phyloP scores from a whole-genome alignment of 2,113 vertebrate genomes.

The Artemisiospiza belli region DNA sequence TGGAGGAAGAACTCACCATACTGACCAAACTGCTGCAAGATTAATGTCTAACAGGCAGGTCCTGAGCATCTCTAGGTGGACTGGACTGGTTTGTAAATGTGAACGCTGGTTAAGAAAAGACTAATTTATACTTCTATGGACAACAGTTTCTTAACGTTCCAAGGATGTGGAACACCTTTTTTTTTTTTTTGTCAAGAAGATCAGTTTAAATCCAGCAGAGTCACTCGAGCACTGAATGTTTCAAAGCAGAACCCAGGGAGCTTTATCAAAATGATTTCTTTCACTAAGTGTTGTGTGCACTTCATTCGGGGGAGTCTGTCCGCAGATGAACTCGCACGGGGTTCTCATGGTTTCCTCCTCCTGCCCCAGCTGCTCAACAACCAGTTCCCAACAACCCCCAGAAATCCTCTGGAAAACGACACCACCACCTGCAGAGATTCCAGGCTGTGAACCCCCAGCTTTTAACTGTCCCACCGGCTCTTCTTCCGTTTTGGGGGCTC shows the following conservation, averaged over 20 bases:
- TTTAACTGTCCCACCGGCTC: slow-evolving; percentile 97
- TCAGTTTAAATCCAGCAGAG: slow-evolving; percentile 43
- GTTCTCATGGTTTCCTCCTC: background rate
- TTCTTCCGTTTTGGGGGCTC: slow-evolving; percentile 96
- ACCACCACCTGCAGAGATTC: slow-evolving; percentile 34
- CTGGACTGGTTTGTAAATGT: background rate
- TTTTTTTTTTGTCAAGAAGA: background rate
- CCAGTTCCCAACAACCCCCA: slow-evolving; percentile 49
- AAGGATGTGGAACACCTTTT: background rate
- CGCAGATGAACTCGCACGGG: background rate
- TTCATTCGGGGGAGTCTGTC: background rate
- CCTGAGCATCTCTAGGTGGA: slow-evolving; percentile 54
- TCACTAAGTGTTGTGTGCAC: slow-evolving; percentile 26
- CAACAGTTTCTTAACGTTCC: slow-evolving; percentile 16
- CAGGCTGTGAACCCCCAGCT: background rate
- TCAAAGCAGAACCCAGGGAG: slow-evolving; percentile 60
- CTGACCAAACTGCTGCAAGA: background rate
- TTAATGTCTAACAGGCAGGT: slow-evolving; percentile 24
- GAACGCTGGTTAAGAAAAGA: slow-evolving; percentile 51
- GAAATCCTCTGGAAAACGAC: slow-evolving; percentile 70
- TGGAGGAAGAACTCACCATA: slow-evolving; percentile 31
- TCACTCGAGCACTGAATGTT: slow-evolving; percentile 42
- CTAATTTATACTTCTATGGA: background rate
- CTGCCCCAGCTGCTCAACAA: slow-evolving; percentile 59
- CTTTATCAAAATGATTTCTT: slow-evolving; percentile 50